Evolutionary conservation across 1,140 invertebrate species (phyloP), one percentile per base, ranked within the genome.

Genomic region (Zaprionus tsacasi): DNA sequence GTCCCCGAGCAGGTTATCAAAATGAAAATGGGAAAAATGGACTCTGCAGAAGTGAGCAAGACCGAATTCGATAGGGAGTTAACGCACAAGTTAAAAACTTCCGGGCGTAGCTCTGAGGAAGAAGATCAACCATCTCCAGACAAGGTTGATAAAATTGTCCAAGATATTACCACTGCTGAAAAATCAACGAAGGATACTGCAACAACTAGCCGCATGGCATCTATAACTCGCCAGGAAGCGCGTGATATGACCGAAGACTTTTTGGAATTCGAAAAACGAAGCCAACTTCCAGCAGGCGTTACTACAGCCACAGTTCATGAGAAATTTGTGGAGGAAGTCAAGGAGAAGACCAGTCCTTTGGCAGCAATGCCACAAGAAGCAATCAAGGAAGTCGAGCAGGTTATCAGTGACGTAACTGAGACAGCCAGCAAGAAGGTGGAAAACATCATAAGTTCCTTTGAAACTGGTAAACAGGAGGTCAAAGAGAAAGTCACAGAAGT

Each of bases 1-100:
- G 90, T 91, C 6, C 92, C 92, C 27, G 92, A 93, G 8, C 92
- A 93, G 63, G 81, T 93, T 13, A 91, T 92, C n/a, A 93, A 93
- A 69, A 88, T 93, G 81, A 93, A 93, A 72, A 92, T 91, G 79
- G 89, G 86, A 17, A 92, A 92, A 74, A 76, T 92, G 79, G 92
- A 92, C 38, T 80, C 85, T 0, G 59, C 76, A 7, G 92, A 92
- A 64, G 65, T 92, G 5, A 92, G 73, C 63, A 93, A 92, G 65
- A 88, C 79, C 52, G 92, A 92, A n/a, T 93, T 93, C 56, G 92
- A 93, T 45, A 92, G 88, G 59, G 92, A 93, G 60, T 54, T 93
- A 40, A 91, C 91, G 6, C 88, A 92, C 57, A 93, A 93, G 71
- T 73, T 93, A 21, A 91, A 82, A 73, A 79, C 82, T 15, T 91